phyloP scores from a whole-genome alignment of 1,140 invertebrate species.

The Drosophila serrata region DNA sequence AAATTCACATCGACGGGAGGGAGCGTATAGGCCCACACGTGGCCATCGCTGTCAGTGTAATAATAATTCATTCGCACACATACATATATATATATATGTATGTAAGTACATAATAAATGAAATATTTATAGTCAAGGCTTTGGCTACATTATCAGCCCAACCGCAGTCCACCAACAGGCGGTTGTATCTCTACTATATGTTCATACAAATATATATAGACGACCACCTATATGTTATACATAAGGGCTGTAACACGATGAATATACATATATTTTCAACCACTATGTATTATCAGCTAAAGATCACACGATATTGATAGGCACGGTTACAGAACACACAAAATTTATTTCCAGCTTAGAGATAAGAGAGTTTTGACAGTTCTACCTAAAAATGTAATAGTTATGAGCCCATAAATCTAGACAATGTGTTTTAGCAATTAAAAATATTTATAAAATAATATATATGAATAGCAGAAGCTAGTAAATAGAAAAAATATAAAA shows the following conservation, averaged over 20 bases:
- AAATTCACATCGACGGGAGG: slow-evolving; percentile 24
- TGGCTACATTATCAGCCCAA: slow-evolving; percentile 54
- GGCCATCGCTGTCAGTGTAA: slow-evolving; percentile 35
- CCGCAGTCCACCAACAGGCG: slow-evolving; percentile 10
- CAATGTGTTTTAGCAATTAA: background rate
- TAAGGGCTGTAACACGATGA: background rate
- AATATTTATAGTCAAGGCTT: slow-evolving; percentile 62
- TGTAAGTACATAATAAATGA: slow-evolving; percentile 51
- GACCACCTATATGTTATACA: slow-evolving; percentile 7
- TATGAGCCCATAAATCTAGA: background rate
- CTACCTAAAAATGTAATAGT: background rate
- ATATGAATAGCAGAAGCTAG: background rate
- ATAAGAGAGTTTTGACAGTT: slow-evolving; percentile 1
- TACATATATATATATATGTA: slow-evolving; percentile 11
- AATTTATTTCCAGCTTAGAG: background rate
- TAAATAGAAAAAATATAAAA: background rate
- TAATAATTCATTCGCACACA: slow-evolving; percentile 45
- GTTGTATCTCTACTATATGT: background rate
- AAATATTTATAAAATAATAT: background rate
- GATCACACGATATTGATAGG: slow-evolving; percentile 20
- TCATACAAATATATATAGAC: background rate
- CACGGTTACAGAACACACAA: background rate
- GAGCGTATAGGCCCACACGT: slow-evolving; percentile 19
- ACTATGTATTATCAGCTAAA: slow-evolving; percentile 1
- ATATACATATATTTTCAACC: background rate